Evolutionary conservation across 1,140 invertebrate genomes (phyloP), one percentile per base, ranked within the genome.

Genomic region (Streblospio benedicti): DNA sequence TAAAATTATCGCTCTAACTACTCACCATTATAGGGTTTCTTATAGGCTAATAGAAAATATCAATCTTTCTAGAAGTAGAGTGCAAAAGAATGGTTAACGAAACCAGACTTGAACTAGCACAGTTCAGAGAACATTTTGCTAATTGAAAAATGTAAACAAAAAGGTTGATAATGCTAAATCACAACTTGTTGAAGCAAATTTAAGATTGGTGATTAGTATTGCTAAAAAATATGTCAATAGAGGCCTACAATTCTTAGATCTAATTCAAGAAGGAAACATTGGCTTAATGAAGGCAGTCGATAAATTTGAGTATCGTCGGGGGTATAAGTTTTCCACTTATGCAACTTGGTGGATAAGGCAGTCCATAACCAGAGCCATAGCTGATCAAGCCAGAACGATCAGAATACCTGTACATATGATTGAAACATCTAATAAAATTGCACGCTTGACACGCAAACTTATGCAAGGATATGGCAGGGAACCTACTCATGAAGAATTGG

Each of bases 321-420:
- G 57, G 4, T 75, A 54, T 61, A 72, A 73, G 57, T 72, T 72
- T 57, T 69, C 65, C 12, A 69, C 70, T 30, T 72, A 75, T 65
- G 70, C 70, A 4, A 72, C 68, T 45, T 72, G 70, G 72, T 72
- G 70, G 71, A 71, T 72, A 20, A 33, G 70, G 2, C 70, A 72
- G 49, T 52, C 72, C 12, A 74, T 72, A 23, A 67, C 63, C 1
- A 53, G 68, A 4, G 31, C 64, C 0, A 65, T 70, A 20, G 60
- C 66, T 12, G 67, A 70, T 47, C 66, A 70, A 53, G 65, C 64
- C 1, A 4, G 67, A 5, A 69, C 61, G 12, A 63, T 71, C 25
- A 62, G 69, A 41, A 59, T 69, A 27, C 67, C 67, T 2, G 68
- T 70, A 14, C 68, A 69, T 56, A 69, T 70, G 63, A 65, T 69